Evolutionary conservation across 1,140 invertebrate genomes (phyloP), one percentile per base, ranked within the genome.

Genomic region (Drosophila melanica): DNA sequence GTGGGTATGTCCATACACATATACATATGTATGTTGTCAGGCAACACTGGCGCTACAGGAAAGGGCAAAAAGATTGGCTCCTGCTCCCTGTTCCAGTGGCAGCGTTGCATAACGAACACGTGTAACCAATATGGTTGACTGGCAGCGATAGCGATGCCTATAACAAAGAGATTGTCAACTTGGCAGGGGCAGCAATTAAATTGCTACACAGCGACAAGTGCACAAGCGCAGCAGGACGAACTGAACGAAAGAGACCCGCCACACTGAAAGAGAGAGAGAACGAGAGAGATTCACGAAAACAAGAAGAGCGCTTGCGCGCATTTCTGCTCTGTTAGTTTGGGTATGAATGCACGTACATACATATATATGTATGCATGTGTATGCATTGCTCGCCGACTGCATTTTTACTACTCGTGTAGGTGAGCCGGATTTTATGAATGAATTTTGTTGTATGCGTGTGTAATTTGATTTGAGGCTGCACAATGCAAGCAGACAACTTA

Each of bases 371-470:
- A n/a, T n/a, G 12, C 12, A 45, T 62, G 12, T 55, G 55, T 42
- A 18, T 39, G 20, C 9, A 58, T 55, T 20, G 67, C 11, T 45
- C 45, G 53, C 55, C 39, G 62, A 72, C 57, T 82, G 79, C 79
- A 89, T 74, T 87, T 82, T 87, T 87, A 87, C 84, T 80, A 87
- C 84, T 75, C 76, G 84, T 77, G 84, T 89, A 89, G 84, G 82
- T 79, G 82, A 87, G 82, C 82, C 82, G 82, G 84, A 86, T 86
- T 87, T 87, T 89, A 89, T 87, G 84, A 87, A 87, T 87, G 84
- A 87, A 80, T 66, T 64, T 66, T 10, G 51, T 64, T 20, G 84
- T 87, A 67, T 87, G 79, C 50, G 71, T 73, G 57, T 55, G 70
- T 66, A 76, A 59, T 69, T 51, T 59, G 58, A 63, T 53, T 41